These are phyloP conservation scores for Pseudotriccus pelzelni DNA, from an alignment of 2,797 vertebrate genomes.

Conservation along the genomic window DNA sequence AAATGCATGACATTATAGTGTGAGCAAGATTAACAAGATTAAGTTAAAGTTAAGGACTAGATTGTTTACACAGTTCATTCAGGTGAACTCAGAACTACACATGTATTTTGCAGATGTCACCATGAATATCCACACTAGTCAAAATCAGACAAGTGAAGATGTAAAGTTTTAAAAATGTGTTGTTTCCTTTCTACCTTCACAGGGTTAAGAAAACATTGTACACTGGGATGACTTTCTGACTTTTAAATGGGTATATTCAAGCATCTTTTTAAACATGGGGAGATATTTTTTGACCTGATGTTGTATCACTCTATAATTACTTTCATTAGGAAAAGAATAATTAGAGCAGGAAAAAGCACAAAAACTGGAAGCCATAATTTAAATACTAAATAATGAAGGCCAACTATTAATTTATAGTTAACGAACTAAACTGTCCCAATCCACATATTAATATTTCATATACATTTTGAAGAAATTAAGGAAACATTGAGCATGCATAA, in stretches of 20 bases:
- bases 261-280: background rate
- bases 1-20: background rate
- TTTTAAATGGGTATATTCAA: background rate
- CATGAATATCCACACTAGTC: background rate
- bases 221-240: background rate
- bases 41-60: background rate
- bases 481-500: conserved; percentile 10
- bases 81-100: background rate
- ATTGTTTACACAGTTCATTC: background rate
- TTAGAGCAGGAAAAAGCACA: conserved; percentile 15
- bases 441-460: conserved; percentile 50
- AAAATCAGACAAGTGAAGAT: background rate
- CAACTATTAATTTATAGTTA: conserved; percentile 49
- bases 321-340: conserved; percentile 1
- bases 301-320: background rate
- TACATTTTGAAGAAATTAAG: conserved; percentile 38
- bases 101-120: background rate
- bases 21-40: background rate
- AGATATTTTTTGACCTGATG: background rate
- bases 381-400: conserved; percentile 46
- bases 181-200: background rate
- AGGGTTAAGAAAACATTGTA: background rate
- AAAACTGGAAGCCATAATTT: background rate
- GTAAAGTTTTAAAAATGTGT: accelerated
- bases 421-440: conserved; percentile 41